Conservation (phyloP, 2,113 vertebrate genomes). For the Scatophagus argus region DNA sequence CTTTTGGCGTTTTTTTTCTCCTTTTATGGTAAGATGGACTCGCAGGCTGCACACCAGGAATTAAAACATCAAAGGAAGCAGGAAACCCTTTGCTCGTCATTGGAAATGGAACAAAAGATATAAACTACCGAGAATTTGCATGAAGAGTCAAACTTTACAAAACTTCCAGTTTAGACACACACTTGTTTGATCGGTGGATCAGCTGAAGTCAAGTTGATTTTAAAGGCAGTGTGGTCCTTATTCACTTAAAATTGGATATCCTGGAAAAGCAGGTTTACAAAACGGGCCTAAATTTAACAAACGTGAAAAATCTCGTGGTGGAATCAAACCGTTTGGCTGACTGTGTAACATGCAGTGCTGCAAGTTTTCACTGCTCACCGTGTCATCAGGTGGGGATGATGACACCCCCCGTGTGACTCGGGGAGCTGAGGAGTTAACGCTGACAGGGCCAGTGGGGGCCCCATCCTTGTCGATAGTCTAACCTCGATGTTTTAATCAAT, state of each 20-base stretch:
- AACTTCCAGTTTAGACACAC: not conserved
- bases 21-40: conserved; percentile 68
- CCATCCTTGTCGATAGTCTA: conserved; percentile 70
- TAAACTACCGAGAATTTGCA: not conserved
- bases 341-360: conserved; percentile 26
- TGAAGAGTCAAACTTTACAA: not conserved
- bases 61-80: conserved; percentile 51
- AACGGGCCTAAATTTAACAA: not conserved
- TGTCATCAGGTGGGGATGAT: conserved; percentile 64
- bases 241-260: not conserved
- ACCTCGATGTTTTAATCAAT: conserved; percentile 79
- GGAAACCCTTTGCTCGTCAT: conserved; percentile 3
- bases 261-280: not conserved
- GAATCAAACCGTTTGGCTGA: not conserved
- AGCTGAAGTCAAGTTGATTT: not conserved
- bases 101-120: not conserved
- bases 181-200: not conserved
- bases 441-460: conserved; percentile 65
- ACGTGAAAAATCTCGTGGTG: not conserved
- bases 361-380: conserved; percentile 52
- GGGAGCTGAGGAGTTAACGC: conserved; percentile 41
- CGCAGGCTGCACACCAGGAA: conserved; percentile 71
- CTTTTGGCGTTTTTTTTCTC: conserved; percentile 51
- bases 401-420: conserved; percentile 65
- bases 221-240: not conserved